Evolutionary conservation across 2,113 vertebrate genomes (phyloP).

Genomic region (Xiphorhynchus elegans): DNA sequence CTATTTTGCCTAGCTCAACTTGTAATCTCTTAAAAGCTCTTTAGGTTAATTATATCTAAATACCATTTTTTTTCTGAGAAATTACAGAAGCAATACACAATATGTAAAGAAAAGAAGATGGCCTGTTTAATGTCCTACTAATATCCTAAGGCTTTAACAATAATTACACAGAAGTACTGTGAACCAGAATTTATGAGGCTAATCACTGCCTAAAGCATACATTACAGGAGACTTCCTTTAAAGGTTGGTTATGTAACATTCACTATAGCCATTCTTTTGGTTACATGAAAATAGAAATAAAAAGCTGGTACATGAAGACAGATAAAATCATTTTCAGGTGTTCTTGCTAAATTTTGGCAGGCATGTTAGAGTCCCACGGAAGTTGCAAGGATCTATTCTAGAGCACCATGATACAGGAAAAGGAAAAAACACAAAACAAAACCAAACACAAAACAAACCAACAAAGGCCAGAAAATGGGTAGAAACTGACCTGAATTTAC

Average conservation of each 20-base stretch:
- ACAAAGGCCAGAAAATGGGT: background rate
- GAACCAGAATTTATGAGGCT: slow-evolving; percentile 70
- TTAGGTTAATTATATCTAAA: slow-evolving; percentile 52
- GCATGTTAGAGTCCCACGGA: background rate
- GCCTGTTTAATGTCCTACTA: slow-evolving; percentile 49
- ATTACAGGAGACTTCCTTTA: slow-evolving; percentile 34
- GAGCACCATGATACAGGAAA: background rate
- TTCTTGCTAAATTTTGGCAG: background rate
- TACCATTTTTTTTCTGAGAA: background rate
- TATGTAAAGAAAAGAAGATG: slow-evolving; percentile 9
- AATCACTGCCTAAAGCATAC: slow-evolving; percentile 60
- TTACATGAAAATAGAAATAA: background rate
- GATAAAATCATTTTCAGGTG: background rate
- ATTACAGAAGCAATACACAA: slow-evolving; percentile 32
- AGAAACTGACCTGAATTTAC: background rate
- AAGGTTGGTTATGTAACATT: background rate
- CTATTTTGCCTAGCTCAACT: background rate
- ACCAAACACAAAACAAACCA: too few species aligned
- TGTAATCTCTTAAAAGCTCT: slow-evolving; percentile 46
- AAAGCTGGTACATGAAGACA: background rate
- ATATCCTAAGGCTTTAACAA: slow-evolving; percentile 62
- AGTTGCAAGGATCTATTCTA: background rate
- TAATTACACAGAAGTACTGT: slow-evolving; percentile 60
- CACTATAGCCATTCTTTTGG: background rate
- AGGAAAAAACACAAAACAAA: background rate